Evolutionary conservation across 2,888 invertebrate genomes (phyloP), one percentile per base, ranked within the genome.

Genomic region (Aporophyla lueneburgensis): DNA sequence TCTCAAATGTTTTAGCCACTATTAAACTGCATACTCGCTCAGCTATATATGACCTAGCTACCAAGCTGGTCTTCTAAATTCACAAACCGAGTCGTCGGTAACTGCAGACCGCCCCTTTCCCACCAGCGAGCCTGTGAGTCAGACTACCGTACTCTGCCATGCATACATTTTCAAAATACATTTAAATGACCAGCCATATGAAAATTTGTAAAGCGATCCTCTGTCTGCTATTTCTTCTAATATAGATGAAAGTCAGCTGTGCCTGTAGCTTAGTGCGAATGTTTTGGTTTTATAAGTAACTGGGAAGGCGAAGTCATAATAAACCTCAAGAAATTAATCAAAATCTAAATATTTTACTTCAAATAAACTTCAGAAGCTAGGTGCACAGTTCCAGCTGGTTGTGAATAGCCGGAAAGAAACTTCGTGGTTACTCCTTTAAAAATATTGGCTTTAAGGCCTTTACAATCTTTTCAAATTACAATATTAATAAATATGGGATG

Each of bases 91-190:
- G 62, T 58, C 53, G 58, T 49, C 16, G 27, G 69, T 79, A 54
- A 54, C 83, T 65, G 53, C 63, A 63, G 27, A 49, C 56, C 27
- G 49, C 5, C 33, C 24, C 27, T 78, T 59, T 69, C 49, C 49
- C 83, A 59, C 58, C 69, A 83, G 27, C 59, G 63, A 63, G 12
- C 54, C 16, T 49, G 49, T 43, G 14, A 33, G 59, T 65, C 27
- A 56, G 16, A 82, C 27, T 46, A 53, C 56, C 27, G 14, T 24
- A 46, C 58, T 24, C 54, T 16, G 21, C 19, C 24, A 56, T 83
- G 83, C 46, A 78, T 58, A 54, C 24, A 83, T 63, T 62, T 80
- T 53, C 71, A n/a, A 71, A 71, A 79, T 54, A 54, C 24, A 80
- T 27, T 76, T 59, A 27, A 74, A 81, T 74, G 43, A 33, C 24